Base-by-base conservation (phyloP, 2,888 invertebrate genomes). In the Netelia virgata region DNA sequence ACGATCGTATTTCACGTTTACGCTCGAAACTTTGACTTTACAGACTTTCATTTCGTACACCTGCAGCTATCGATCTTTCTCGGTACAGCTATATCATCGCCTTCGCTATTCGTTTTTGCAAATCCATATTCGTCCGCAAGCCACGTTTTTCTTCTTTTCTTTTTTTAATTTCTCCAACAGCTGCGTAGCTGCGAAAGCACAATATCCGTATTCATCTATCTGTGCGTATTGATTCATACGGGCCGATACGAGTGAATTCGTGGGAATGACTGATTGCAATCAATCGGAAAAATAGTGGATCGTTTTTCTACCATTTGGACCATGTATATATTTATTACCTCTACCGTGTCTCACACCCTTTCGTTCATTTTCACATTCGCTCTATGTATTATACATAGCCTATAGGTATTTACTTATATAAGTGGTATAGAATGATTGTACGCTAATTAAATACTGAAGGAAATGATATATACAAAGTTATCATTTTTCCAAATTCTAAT, bases 241-340 rank as follows among this genome's bases (percentile, higher is more conserved):
- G 6, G 18, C 20, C 18, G 57, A 57, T 57, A 57, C 9, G 10
- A 18, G 16, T n/a, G 18, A 10, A 57, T 57, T 70, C 41, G 41
- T 43, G 16, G 23, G 23, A 10, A 47, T 20, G 36, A 59, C 59
- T 43, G 59, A 59, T 47, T 59, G 43, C 72, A 73, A 59, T 73
- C 72, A 47, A 73, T 73, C 47, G 23, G 18, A 57, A 43, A 57
- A 70, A 16, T 6, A 36, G 41, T 57, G 57, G 14, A 43, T 36
- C 36, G 57, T 41, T 43, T 70, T 55, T 70, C 20, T 8, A 6
- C 23, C n/a, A 18, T 55, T 55, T 18, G 6, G n/a, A 11, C 11
- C 11, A 10, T 14, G 8, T 16, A 18, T 70, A 14, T 55, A 55
- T 55, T 55, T 55, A 55, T 11, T 18, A 53, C 53, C 50, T 50